Conservation (phyloP, 2,888 invertebrate genomes). For the Azorinus chamasolen region DNA sequence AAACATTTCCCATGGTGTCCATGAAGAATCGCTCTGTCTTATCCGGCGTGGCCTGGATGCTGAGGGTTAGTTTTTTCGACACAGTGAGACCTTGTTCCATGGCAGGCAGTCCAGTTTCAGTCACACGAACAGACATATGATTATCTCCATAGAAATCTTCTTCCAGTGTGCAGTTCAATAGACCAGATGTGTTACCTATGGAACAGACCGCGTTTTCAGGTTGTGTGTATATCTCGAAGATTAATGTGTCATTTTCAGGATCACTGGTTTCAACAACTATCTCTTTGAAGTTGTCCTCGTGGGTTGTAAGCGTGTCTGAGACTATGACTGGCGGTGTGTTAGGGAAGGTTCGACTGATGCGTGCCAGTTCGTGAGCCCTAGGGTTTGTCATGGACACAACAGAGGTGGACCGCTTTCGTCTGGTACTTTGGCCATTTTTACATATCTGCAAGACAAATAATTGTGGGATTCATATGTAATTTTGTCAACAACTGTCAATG, state of each 20-base stretch:
- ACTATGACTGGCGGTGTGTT: conserved; percentile 44
- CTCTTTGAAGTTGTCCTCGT: conserved; percentile 30
- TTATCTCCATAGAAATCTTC: conserved; percentile 62
- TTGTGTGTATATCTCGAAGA: conserved; percentile 39
- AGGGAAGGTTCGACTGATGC: conserved; percentile 34
- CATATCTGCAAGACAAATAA: too few relatives aligned
- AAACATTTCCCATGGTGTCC: conserved; percentile 31
- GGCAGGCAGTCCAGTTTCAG: conserved; percentile 42
- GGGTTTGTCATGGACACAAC: conserved; percentile 6
- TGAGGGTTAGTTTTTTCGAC: conserved; percentile 22
- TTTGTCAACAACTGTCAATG: too few relatives aligned
- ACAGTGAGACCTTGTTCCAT: conserved; percentile 31
- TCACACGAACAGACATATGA: conserved; percentile 43
- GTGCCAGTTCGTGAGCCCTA: conserved; percentile 16
- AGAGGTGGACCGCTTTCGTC: conserved; percentile 4
- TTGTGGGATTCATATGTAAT: too few relatives aligned
- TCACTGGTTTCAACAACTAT: conserved; percentile 41
- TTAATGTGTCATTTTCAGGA: conserved; percentile 58
- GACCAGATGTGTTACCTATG: conserved; percentile 47
- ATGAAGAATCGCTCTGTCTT: conserved; percentile 44
- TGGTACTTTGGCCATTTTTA: too few relatives aligned
- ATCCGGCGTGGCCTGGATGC: conserved; percentile 29
- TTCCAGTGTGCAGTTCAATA: conserved; percentile 34
- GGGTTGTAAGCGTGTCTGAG: conserved; percentile 21
- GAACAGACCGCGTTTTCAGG: conserved; percentile 46